Conservation (phyloP, 2,888 invertebrate species). For the Chaetogeoica ovagalla region DNA sequence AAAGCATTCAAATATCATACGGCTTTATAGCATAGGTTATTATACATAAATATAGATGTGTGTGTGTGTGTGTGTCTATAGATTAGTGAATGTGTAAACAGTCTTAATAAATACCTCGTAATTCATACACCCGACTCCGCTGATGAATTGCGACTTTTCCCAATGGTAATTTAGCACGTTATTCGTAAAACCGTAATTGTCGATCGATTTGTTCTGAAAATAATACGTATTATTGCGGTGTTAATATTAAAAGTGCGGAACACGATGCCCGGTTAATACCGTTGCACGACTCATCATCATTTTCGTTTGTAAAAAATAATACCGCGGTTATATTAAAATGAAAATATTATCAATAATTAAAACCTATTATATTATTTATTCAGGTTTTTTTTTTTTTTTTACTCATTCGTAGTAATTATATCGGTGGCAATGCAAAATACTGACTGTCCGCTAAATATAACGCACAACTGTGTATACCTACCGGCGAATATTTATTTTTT, state of each 20-base stretch:
- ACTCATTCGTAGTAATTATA: constrained; percentile 20
- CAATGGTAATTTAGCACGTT: constrained; percentile 24
- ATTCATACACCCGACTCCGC: constrained; percentile 3
- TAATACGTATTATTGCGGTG: not conserved
- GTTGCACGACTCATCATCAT: too few relatives aligned
- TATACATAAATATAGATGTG: too few relatives aligned
- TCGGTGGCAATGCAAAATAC: constrained; percentile 17
- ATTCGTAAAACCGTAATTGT: constrained; percentile 7
- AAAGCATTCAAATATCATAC: too few relatives aligned
- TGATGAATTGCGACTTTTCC: constrained; percentile 23
- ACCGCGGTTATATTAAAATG: too few relatives aligned
- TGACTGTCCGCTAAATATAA: constrained; percentile 33
- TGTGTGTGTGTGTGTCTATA: too few relatives aligned
- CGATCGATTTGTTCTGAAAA: constrained; percentile 8
- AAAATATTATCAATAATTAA: too few relatives aligned
- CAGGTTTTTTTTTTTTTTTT: not conserved
- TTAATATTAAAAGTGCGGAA: not conserved
- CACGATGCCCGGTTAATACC: too few relatives aligned
- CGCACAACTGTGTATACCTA: constrained; percentile 2
- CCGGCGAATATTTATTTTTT: not conserved
- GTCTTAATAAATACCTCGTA: constrained; percentile 18
- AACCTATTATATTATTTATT: too few relatives aligned
- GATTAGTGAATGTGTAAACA: not conserved
- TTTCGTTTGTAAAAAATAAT: not conserved
- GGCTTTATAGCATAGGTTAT: too few relatives aligned